Base-by-base conservation (phyloP, 2,113 vertebrate species). In the Thamnaconus septentrionalis region DNA sequence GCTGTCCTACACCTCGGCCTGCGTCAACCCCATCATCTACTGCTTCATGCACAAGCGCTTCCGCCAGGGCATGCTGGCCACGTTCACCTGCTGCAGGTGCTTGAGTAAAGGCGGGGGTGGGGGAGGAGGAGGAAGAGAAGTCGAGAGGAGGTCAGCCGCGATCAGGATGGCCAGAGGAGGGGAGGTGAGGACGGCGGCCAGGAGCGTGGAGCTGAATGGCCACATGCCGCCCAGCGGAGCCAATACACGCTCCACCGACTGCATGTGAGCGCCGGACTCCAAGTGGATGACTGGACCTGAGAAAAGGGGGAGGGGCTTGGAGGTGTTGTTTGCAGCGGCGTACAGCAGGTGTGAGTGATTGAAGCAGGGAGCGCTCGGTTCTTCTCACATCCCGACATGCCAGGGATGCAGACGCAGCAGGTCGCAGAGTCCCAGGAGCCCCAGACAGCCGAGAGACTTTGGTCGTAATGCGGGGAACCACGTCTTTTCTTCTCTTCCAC, bases 41-140 rank as follows among this genome's bases (percentile, higher is more conserved):
- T 99, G 97, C 84, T 99, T 99, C 61, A 99, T 99, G 97, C 96
- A 99, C 94, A 96, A 91, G 56, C 94, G 96, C 0, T 99, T 99
- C 89, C 95, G 97, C 31, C 84, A 89, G 49, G 95, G 92, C 50
- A 94, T 97, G 78, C 76, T 96, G 2, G 85, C 92, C 73, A 98
- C 97, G 0, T 98, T 98, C 80, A 61, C 87, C 75, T 96, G 96
- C 87, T 94, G 93, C 4, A 41, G 66, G 76, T 80, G 79, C 68
- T 31, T 70, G 49, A 43, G 64, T 71, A 64, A 1, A 46, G 4
- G 11, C 8, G 5, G 2, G 9, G 7, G 9, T 0, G 53, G 53
- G 3, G 61, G 31, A 3, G 7, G 72, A 7, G 12, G n/a, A 1
- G 56, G 8, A 41, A 70, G 18, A 31, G 18, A 31, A 31, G 18